These are phyloP conservation scores for Sylvia atricapilla DNA, from an alignment of 2,113 vertebrate genomes.

Conservation along the genomic window DNA sequence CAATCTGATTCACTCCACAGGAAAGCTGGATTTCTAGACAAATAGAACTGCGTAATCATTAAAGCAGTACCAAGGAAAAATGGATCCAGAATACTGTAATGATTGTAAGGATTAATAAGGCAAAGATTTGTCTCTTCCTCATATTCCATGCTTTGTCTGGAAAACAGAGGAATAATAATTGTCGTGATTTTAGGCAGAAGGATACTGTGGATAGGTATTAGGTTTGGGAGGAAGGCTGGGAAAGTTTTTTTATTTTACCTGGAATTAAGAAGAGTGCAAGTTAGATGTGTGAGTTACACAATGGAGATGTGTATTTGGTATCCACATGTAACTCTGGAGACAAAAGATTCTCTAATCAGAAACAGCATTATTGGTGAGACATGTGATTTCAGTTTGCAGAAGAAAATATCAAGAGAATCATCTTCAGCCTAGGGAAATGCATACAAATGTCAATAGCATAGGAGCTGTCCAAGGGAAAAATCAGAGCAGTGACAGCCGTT, in stretches of 20 bases:
- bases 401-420: constrained; percentile 16
- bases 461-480: constrained; percentile 41
- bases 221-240: neutral
- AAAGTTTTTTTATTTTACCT: neutral
- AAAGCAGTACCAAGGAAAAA: neutral
- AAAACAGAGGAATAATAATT: neutral
- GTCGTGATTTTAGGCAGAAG: neutral
- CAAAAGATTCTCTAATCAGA: constrained; percentile 20
- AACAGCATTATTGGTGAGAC: neutral
- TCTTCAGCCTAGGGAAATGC: neutral
- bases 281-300: neutral
- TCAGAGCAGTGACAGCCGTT: neutral
- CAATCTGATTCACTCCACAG: neutral
- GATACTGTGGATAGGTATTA: neutral
- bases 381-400: constrained; percentile 32
- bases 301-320: neutral
- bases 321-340: neutral
- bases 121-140: neutral
- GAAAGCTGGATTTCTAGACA: neutral
- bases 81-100: neutral
- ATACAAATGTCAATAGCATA: neutral
- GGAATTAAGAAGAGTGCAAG: neutral
- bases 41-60: neutral
- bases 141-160: neutral
- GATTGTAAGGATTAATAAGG: neutral